A percentile compares a stretch with the other conserved stretches of the same genome.
These are phyloP conservation scores for Taeniopygia guttata DNA, from an alignment of 2,797 vertebrate species.

Conservation along the genomic window DNA sequence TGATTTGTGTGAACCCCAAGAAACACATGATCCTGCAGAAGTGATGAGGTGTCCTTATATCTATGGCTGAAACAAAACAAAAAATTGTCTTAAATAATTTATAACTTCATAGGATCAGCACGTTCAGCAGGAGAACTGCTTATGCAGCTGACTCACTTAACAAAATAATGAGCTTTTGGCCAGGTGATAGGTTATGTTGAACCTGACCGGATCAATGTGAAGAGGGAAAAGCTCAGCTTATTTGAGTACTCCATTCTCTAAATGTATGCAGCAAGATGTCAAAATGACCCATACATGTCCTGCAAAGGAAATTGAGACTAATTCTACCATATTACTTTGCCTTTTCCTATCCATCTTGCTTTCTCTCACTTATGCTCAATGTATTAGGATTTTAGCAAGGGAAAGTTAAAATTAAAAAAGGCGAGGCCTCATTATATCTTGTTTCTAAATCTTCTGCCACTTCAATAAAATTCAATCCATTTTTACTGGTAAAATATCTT, in stretches of 20 bases:
- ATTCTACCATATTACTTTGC: neutral
- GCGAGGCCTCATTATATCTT: neutral
- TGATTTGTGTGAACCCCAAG: neutral
- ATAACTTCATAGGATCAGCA: neutral
- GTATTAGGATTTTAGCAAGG: neutral
- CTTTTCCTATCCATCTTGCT: neutral
- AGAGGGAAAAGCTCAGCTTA: neutral
- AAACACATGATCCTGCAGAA: neutral
- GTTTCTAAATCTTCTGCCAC: neutral
- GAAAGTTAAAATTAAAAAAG: neutral
- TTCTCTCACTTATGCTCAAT: neutral
- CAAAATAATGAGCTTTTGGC: neutral
- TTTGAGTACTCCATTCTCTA: constrained; percentile 1
- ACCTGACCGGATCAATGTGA: neutral
- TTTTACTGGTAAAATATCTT: constrained; percentile 4
- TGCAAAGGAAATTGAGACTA: neutral
- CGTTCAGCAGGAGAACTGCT: neutral
- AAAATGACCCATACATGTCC: neutral
- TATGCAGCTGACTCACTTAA: neutral
- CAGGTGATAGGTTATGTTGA: neutral
- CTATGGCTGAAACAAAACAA: neutral
- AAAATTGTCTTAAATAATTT: neutral
- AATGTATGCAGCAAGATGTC: neutral
- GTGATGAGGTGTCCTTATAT: neutral
- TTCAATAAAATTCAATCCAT: neutral